These are phyloP conservation scores for Speoplatyrhinus poulsoni DNA, from an alignment of 2,113 vertebrate species.

Conservation along the genomic window DNA sequence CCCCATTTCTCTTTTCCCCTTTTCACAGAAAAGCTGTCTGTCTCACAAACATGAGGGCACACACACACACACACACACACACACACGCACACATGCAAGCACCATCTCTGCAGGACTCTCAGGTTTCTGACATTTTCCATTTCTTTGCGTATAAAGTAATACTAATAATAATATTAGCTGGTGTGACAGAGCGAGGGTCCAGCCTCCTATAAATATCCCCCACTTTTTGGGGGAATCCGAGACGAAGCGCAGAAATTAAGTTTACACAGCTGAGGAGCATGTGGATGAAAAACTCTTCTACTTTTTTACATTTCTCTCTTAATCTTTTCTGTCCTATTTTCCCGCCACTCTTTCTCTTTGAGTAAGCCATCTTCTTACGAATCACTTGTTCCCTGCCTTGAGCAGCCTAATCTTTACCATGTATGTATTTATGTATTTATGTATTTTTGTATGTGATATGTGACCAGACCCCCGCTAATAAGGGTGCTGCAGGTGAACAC, in stretches of 20 bases:
- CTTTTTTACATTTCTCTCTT: constrained; percentile 31
- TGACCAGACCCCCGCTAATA: no score
- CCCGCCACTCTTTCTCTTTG: not conserved
- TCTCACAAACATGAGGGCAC: constrained; percentile 11
- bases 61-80: constrained; percentile 15
- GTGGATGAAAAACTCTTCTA: constrained; percentile 69
- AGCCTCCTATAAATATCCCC: constrained; percentile 82
- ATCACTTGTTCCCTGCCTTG: constrained; percentile 11
- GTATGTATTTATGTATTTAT: no score
- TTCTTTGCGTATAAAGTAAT: constrained; percentile 78
- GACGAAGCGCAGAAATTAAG: constrained; percentile 76
- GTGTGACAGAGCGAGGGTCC: constrained; percentile 75
- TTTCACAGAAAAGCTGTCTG: constrained; percentile 47
- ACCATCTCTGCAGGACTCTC: constrained; percentile 74
- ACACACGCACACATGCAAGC: constrained; percentile 42
- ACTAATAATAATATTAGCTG: constrained; percentile 82
- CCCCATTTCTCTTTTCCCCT: constrained; percentile 34
- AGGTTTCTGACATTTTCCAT: constrained; percentile 81
- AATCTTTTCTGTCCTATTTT: not conserved
- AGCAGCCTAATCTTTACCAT: no score
- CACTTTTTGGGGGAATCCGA: constrained; percentile 78
- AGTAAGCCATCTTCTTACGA: constrained; percentile 22
- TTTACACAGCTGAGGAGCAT: constrained; percentile 86
- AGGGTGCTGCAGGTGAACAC: no score
- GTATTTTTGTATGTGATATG: no score